Evolutionary conservation across 2,797 vertebrate genomes (phyloP).

Genomic region (Natrix natrix): DNA sequence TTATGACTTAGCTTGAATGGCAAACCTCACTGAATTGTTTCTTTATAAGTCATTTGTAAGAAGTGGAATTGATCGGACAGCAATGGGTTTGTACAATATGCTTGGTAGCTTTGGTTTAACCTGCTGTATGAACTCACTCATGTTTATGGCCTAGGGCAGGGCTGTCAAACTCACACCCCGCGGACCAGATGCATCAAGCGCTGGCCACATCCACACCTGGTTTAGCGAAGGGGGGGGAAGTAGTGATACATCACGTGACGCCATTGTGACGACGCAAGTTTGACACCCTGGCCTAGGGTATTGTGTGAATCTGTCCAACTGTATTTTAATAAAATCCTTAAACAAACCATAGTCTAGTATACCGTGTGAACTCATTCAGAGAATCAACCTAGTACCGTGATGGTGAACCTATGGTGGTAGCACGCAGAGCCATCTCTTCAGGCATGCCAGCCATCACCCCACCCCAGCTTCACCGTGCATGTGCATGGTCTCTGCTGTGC

Average conservation of each 20-base stretch:
- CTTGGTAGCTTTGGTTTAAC: not conserved
- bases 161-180: not conserved
- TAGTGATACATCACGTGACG: not conserved
- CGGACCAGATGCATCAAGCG: fast-evolving
- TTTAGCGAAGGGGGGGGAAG: not conserved
- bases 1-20: not conserved
- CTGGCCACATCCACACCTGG: not conserved
- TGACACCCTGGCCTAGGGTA: not conserved
- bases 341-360: not conserved
- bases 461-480: too few relatives aligned
- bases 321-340: not conserved
- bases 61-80: not conserved
- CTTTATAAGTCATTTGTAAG: not conserved
- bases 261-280: not conserved
- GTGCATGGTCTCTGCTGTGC: too few relatives aligned
- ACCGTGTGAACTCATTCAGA: not conserved
- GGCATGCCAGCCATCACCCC: too few relatives aligned
- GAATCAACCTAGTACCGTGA: not conserved
- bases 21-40: not conserved
- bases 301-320: not conserved
- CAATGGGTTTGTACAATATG: not conserved
- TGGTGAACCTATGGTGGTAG: too few relatives aligned
- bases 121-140: not conserved
- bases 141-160: not conserved
- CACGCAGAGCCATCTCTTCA: too few relatives aligned